Conservation (phyloP, 2,888 invertebrate species). For the Lycocerus yunnanus region DNA sequence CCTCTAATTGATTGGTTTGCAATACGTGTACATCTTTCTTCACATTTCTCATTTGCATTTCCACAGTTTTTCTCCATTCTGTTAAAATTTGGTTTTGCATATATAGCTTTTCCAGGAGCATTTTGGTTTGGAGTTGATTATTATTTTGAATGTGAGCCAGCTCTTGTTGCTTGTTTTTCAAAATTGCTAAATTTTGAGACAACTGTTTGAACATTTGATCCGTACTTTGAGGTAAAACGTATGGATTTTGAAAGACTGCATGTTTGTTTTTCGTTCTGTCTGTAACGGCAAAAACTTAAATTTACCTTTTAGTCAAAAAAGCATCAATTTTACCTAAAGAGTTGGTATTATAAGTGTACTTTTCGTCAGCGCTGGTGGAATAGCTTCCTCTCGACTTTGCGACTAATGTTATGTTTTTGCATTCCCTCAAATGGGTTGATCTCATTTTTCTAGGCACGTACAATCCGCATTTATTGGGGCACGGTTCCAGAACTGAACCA, state of each 20-base stretch:
- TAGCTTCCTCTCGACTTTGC: not conserved
- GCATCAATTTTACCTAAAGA: not conserved
- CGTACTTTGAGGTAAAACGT: not conserved
- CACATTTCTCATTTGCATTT: slow-evolving; percentile 58
- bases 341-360: not conserved
- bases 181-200: slow-evolving; percentile 7
- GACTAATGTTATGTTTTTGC: slow-evolving; percentile 43
- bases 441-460: slow-evolving; percentile 70
- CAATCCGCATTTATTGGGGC: slow-evolving; percentile 70
- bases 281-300: not conserved
- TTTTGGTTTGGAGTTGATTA: slow-evolving; percentile 29
- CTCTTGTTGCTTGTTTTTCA: slow-evolving; percentile 25
- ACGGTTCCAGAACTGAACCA: slow-evolving; percentile 73
- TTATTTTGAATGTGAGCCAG: slow-evolving; percentile 18
- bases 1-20: slow-evolving; percentile 37
- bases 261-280: not conserved
- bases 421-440: slow-evolving; percentile 61
- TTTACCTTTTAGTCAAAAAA: not conserved
- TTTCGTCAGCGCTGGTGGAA: not conserved
- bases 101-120: slow-evolving; percentile 44
- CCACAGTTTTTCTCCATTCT: slow-evolving; percentile 60
- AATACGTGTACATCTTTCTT: slow-evolving; percentile 46
- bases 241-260: not conserved
- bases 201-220: slow-evolving; percentile 15
- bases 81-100: slow-evolving; percentile 56